phyloP scores from a whole-genome alignment of 2,888 invertebrate species.

The Trichopria drosophilae region DNA sequence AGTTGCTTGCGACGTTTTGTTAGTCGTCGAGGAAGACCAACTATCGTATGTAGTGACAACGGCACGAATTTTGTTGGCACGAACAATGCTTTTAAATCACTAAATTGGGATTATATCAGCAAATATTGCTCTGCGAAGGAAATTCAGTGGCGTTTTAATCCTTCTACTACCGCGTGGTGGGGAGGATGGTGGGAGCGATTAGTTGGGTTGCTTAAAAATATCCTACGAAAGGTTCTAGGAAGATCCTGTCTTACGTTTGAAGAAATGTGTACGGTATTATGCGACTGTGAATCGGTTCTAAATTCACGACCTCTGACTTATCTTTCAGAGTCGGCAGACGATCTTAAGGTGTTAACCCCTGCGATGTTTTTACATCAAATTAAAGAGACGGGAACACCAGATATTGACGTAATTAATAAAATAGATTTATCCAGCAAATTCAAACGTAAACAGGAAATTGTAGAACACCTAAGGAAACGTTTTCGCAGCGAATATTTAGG shows the following conservation, averaged over 20 bases:
- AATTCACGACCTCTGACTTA: conserved; percentile 51
- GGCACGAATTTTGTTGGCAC: conserved; percentile 50
- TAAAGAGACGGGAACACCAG: conserved; percentile 14
- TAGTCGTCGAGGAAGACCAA: conserved; percentile 43
- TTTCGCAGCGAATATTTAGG: conserved; percentile 26
- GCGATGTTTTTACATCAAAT: conserved; percentile 34
- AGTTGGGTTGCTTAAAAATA: conserved; percentile 49
- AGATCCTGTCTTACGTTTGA: conserved; percentile 42
- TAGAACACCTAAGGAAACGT: conserved; percentile 22
- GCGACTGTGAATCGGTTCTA: conserved; percentile 46
- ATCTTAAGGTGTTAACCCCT: conserved; percentile 33
- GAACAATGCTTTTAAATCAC: conserved; percentile 32
- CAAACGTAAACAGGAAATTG: conserved; percentile 21
- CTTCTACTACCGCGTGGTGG: conserved; percentile 55
- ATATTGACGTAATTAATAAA: conserved; percentile 20
- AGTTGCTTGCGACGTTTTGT: conserved; percentile 45
- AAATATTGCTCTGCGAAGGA: conserved; percentile 20
- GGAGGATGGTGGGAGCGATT: too few species aligned
- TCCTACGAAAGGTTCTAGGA: conserved; percentile 49
- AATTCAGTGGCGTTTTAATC: conserved; percentile 50
- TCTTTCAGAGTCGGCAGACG: conserved; percentile 29
- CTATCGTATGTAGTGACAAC: conserved; percentile 50
- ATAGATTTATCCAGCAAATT: conserved; percentile 13
- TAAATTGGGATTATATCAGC: conserved; percentile 38
- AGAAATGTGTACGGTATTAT: conserved; percentile 43